Evolutionary conservation across 2,888 invertebrate genomes (phyloP), one percentile per base, ranked within the genome.

Genomic region (Hedya salicella): DNA sequence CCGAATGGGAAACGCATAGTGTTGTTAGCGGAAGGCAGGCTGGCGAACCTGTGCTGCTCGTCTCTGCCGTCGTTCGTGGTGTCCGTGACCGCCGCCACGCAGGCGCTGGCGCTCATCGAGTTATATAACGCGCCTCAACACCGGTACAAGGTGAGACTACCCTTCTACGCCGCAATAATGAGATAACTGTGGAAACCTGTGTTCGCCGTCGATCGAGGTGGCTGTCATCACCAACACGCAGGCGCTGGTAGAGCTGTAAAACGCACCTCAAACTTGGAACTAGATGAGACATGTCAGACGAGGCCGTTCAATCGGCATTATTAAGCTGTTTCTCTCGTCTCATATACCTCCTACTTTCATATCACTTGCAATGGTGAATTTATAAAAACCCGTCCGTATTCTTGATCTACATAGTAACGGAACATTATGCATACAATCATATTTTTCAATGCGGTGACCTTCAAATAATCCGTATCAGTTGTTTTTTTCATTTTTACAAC

Each of bases 11-110:
- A 98, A 88, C 94, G 98, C 68, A 97, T 99, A 74, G 97, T 98
- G 61, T 91, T 98, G 16, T 92, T 98, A 68, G 98, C 98, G 1
- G 98, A 98, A 91, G 99, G 99, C 40, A 95, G 99, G 3, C 94
- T 99, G 57, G 98, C 99, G 57, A 99, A 99, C 93, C 93, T 98
- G 70, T 98, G 98, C 79, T 99, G 99, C 85, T 99, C 98, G 21
- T 98, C 98, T 85, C 95, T 99, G 81, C 98, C 99, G 4, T 98
- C 98, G 21, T 98, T 99, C 92, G 98, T 99, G 73, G 98, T 99
- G 62, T 99, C 98, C 32, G 98, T 99, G 76, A 99, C 99, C 40
- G 98, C 98, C 2, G 97, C 98, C 68, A 99, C 99, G 44, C 99
- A 99, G 93, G 98, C 98, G 11, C 91, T 99, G 70, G 99, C 99